Evolutionary conservation across 2,888 invertebrate species (phyloP).

Genomic region (Drosophila tanythrix): DNA sequence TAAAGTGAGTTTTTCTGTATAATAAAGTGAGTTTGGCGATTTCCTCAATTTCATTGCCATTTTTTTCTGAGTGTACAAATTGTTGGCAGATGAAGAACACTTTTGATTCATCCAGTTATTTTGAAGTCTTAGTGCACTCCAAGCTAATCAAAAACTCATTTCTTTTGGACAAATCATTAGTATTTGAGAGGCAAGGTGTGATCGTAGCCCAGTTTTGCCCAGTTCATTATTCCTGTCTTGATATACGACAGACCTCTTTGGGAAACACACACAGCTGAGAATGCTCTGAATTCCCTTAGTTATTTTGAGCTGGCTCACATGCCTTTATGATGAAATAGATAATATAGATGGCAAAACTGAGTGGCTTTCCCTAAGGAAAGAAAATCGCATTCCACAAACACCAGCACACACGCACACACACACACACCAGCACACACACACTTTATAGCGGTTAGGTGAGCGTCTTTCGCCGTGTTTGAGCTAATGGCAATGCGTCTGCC

Average conservation of each 20-base stretch:
- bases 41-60: neutral
- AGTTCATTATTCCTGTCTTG: neutral
- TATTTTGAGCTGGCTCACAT: conserved; percentile 35
- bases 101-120: neutral
- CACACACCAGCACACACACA: neutral
- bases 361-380: conserved; percentile 26
- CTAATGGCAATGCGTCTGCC: conserved; percentile 74
- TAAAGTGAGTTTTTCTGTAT: neutral
- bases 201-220: neutral
- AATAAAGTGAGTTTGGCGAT: neutral
- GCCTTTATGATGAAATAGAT: conserved; percentile 38
- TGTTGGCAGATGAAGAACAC: neutral
- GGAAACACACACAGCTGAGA: neutral
- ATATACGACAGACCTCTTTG: neutral
- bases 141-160: neutral
- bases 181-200: neutral
- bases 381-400: conserved; percentile 7
- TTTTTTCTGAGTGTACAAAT: neutral
- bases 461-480: conserved; percentile 61
- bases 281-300: conserved; percentile 44
- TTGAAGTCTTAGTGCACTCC: neutral
- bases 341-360: conserved; percentile 43
- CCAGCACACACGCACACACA: neutral
- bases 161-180: neutral
- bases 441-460: conserved; percentile 73